Conservation (phyloP, 53 echinoderm and acorn worm species). For the Patiria pectinifera region DNA sequence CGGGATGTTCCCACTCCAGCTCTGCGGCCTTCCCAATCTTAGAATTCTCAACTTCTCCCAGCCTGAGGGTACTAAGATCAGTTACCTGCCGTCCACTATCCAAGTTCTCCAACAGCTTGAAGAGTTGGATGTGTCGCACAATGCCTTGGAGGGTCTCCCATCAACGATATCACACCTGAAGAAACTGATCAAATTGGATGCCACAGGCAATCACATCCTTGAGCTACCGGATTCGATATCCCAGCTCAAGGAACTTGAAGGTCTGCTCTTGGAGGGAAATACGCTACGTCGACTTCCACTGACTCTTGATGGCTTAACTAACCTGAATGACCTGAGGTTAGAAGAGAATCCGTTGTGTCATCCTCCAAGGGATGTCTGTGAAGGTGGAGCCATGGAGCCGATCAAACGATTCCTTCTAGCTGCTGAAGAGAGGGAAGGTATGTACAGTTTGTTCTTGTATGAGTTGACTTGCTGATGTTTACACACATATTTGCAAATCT, state of each 20-base stretch:
- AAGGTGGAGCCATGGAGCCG: slow-evolving; percentile 93
- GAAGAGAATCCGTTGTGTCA: slow-evolving; percentile 82
- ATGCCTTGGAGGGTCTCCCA: slow-evolving; percentile 75
- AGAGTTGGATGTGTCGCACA: slow-evolving; percentile 83
- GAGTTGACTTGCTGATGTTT: neutral
- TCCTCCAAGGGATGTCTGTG: slow-evolving; percentile 92
- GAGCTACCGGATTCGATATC: slow-evolving; percentile 79
- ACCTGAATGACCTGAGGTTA: slow-evolving; percentile 73
- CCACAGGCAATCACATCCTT: slow-evolving; percentile 71
- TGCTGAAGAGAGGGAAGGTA: slow-evolving; percentile 89
- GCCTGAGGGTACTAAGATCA: slow-evolving; percentile 72
- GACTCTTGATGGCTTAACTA: slow-evolving; percentile 75
- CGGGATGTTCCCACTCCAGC: slow-evolving; percentile 73
- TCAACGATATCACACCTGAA: slow-evolving; percentile 60
- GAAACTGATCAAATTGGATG: slow-evolving; percentile 71
- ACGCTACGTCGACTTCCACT: slow-evolving; percentile 71
- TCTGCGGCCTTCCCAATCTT: slow-evolving; percentile 78
- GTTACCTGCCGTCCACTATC: slow-evolving; percentile 72
- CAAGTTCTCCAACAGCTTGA: slow-evolving; percentile 75
- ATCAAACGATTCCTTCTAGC: slow-evolving; percentile 83
- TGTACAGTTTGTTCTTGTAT: neutral
- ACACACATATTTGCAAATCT: too few species aligned
- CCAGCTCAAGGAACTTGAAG: slow-evolving; percentile 73
- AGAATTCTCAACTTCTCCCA: slow-evolving; percentile 76
- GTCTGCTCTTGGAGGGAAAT: slow-evolving; percentile 77